Percentiles rank a stretch among this genome's conserved stretches.
phyloP scores from a whole-genome alignment of 2,888 invertebrate species.

The Papilio demoleus region DNA sequence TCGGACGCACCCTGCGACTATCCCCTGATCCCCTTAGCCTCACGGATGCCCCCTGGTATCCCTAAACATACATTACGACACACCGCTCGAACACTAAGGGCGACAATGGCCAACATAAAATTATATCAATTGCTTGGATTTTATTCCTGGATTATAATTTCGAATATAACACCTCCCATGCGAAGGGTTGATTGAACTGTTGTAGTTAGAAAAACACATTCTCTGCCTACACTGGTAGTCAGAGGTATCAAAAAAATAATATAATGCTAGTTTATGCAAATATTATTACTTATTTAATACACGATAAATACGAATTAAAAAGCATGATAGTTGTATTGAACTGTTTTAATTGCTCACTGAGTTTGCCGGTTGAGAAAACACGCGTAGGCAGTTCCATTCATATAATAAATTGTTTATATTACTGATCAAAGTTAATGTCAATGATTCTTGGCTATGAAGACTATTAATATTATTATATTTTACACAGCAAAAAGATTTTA shows the following conservation, averaged over 20 bases:
- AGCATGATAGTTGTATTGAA: slow-evolving; percentile 43
- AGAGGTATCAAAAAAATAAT: slow-evolving; percentile 49
- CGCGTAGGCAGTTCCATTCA: slow-evolving; percentile 55
- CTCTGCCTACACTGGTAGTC: slow-evolving; percentile 50
- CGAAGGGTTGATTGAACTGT: slow-evolving; percentile 53
- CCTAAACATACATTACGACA: slow-evolving; percentile 77
- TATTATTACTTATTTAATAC: slow-evolving; percentile 58
- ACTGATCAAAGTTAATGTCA: slow-evolving; percentile 56
- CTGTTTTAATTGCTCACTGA: slow-evolving; percentile 49
- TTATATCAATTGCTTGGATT: slow-evolving; percentile 79
- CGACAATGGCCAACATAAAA: slow-evolving; percentile 67
- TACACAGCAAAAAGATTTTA: slow-evolving; percentile 4
- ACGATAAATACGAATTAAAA: slow-evolving; percentile 57
- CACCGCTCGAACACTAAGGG: slow-evolving; percentile 77
- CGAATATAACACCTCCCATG: slow-evolving; percentile 68
- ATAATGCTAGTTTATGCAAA: slow-evolving; percentile 57
- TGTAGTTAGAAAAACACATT: slow-evolving; percentile 41
- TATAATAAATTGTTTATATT: slow-evolving; percentile 63
- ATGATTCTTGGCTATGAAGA: slow-evolving; percentile 53
- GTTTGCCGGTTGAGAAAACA: slow-evolving; percentile 44
- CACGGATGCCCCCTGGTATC: slow-evolving; percentile 62
- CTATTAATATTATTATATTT: slow-evolving; percentile 1
- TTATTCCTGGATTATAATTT: slow-evolving; percentile 76
- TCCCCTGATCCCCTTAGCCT: slow-evolving; percentile 71
- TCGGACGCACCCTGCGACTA: slow-evolving; percentile 80